Conservation (phyloP, 2,113 vertebrate species). For the Ceyx cyanopectus region DNA sequence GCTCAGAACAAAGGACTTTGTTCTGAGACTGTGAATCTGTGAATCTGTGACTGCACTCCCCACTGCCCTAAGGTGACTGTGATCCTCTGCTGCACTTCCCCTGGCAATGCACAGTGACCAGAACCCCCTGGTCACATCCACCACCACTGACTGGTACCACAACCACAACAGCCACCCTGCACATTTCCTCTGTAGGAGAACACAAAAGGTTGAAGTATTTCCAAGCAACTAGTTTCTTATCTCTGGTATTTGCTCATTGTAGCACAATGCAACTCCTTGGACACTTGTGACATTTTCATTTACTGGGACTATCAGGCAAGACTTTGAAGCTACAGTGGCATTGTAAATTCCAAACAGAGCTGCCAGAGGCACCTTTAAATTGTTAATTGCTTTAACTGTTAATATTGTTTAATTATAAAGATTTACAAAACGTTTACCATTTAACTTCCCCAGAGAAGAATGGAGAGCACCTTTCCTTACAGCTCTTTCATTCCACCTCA, state of each 20-base stretch:
- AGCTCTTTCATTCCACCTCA: background rate
- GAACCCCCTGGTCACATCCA: background rate
- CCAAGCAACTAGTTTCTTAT: background rate
- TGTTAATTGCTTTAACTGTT: background rate
- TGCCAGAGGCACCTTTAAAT: background rate
- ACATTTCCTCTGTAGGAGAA: background rate
- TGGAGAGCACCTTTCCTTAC: background rate
- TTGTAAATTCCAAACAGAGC: background rate
- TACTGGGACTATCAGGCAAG: background rate
- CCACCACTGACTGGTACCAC: background rate
- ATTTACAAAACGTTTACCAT: background rate
- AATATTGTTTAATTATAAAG: constrained; percentile 4
- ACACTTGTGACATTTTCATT: constrained; percentile 8
- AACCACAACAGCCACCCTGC: background rate
- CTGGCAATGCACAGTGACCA: background rate
- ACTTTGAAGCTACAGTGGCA: background rate
- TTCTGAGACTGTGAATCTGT: too few species aligned
- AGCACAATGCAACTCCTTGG: background rate
- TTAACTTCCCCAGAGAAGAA: background rate
- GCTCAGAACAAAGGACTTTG: background rate
- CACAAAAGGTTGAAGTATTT: background rate
- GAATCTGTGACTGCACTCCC: background rate
- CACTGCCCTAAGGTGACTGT: background rate
- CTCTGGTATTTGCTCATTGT: background rate
- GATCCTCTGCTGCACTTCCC: background rate